These are phyloP conservation scores for Julus scanicus DNA, from an alignment of 2,888 invertebrate genomes.

Conservation along the genomic window DNA sequence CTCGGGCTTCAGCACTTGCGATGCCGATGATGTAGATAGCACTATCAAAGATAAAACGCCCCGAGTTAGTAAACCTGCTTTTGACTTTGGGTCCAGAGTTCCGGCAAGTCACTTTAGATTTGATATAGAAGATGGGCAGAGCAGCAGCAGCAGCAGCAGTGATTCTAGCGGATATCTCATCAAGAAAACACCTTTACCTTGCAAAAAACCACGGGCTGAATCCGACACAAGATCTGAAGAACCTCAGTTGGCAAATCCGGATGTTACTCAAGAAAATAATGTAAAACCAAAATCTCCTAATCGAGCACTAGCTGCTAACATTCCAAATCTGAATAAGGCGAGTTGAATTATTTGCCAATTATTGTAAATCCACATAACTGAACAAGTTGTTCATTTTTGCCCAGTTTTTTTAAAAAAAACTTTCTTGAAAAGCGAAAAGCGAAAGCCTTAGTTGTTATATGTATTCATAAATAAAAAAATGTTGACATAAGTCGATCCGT, in stretches of 20 bases:
- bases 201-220: neutral
- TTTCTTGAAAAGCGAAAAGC: too few species aligned
- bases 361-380: too few species aligned
- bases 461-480: too few species aligned
- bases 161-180: neutral
- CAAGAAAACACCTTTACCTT: neutral
- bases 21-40: neutral
- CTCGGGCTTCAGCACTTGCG: neutral
- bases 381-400: too few species aligned
- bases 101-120: neutral
- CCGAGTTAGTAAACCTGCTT: neutral
- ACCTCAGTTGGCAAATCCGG: neutral
- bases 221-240: neutral
- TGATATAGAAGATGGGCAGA: neutral
- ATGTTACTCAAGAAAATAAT: neutral
- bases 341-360: neutral
- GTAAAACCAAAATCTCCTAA: neutral
- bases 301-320: neutral
- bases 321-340: neutral
- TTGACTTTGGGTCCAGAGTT: neutral
- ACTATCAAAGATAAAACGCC: neutral
- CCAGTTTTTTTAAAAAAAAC: too few species aligned
- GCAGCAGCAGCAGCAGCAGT: neutral
- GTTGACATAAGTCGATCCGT: too few species aligned
- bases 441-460: too few species aligned